phyloP scores from a whole-genome alignment of 1,140 invertebrate genomes.

The Thereuonema tuberculata region DNA sequence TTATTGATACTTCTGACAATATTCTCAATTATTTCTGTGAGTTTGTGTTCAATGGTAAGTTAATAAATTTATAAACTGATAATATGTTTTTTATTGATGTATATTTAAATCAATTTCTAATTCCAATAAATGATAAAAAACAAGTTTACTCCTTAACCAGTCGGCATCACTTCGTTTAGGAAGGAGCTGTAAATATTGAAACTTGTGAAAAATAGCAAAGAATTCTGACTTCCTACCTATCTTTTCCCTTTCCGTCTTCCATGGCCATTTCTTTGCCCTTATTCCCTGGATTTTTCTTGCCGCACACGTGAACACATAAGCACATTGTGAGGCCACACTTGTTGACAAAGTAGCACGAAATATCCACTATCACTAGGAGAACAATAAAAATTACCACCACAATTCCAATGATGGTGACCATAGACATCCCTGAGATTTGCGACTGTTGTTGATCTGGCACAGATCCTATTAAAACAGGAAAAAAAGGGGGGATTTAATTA shows the following conservation, averaged over 20 bases:
- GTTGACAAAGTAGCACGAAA: constrained; percentile 55
- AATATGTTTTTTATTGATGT: too few species aligned
- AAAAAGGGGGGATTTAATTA: too few species aligned
- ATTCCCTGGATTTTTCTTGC: neutral
- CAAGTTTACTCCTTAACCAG: too few species aligned
- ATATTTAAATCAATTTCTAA: too few species aligned
- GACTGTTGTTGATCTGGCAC: constrained; percentile 1
- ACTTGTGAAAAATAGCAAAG: neutral
- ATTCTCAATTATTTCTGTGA: too few species aligned
- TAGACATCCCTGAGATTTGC: constrained; percentile 27
- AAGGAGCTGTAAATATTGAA: neutral
- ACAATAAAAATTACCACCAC: constrained; percentile 55
- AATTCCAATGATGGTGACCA: constrained; percentile 56
- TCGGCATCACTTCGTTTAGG: too few species aligned
- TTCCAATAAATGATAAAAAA: too few species aligned
- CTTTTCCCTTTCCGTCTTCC: constrained; percentile 4
- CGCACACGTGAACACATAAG: constrained; percentile 16
- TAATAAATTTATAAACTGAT: too few species aligned
- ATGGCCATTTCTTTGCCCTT: constrained; percentile 2
- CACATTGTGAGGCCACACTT: constrained; percentile 26
- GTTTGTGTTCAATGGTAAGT: too few species aligned
- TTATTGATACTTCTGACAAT: too few species aligned
- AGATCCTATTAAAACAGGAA: too few species aligned
- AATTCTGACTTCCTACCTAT: neutral
- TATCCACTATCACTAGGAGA: constrained; percentile 58